Conservation (phyloP, 53 echinoderm and acorn worm genomes). For the Paracentrotus lividus region DNA sequence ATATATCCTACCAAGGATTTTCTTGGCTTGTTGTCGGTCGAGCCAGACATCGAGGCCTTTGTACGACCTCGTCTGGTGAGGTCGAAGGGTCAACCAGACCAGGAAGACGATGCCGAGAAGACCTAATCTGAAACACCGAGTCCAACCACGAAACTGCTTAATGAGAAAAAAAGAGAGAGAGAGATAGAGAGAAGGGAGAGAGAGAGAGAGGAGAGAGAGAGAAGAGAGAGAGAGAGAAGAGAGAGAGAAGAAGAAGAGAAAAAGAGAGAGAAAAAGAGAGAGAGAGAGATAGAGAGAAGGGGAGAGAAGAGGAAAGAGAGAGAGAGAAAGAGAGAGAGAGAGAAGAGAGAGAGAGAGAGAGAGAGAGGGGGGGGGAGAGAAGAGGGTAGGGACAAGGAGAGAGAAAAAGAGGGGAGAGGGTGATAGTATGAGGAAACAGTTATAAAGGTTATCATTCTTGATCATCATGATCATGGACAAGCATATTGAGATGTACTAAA, state of each 20-base stretch:
- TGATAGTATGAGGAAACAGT: too few relatives aligned
- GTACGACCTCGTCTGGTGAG: constrained; percentile 58
- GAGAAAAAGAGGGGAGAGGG: too few relatives aligned
- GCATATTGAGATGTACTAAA: too few relatives aligned
- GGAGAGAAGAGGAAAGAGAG: too few relatives aligned
- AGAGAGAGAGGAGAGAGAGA: not conserved
- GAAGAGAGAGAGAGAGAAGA: not conserved
- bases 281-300: not conserved
- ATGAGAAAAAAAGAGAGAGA: not conserved
- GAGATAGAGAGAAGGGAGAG: not conserved
- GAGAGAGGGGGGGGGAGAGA: too few relatives aligned
- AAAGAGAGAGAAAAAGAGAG: not conserved
- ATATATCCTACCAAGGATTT: constrained; percentile 1
- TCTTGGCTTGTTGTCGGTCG: constrained; percentile 45
- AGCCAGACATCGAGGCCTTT: constrained; percentile 63
- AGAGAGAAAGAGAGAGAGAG: not conserved
- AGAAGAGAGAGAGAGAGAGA: not conserved
- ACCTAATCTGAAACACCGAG: constrained; percentile 24
- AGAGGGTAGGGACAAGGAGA: too few relatives aligned
- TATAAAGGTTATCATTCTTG: too few relatives aligned
- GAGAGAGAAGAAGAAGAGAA: not conserved
- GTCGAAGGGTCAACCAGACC: constrained; percentile 54
- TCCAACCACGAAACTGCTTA: constrained; percentile 50
- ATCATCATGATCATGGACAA: too few relatives aligned
- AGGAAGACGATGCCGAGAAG: constrained; percentile 51